Evolutionary conservation across 2,888 invertebrate species (phyloP).

Genomic region (Cheilosia vulpina): DNA sequence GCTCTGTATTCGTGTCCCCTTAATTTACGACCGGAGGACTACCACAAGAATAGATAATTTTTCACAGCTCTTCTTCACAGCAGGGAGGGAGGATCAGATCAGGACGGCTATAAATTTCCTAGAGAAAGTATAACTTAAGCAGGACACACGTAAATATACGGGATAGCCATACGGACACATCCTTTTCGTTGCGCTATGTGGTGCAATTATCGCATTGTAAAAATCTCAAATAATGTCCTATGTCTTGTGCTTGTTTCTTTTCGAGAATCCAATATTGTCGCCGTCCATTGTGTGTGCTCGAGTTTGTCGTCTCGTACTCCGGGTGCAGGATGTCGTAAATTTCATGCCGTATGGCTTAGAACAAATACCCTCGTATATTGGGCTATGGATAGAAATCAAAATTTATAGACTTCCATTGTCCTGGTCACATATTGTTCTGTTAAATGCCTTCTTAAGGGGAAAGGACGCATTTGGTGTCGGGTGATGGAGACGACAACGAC

Average conservation of each 20-base stretch:
- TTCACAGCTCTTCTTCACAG: conserved; percentile 46
- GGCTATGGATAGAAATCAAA: conserved; percentile 60
- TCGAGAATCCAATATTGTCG: conserved; percentile 62
- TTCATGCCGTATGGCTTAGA: conserved; percentile 46
- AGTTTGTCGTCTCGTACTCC: conserved; percentile 63
- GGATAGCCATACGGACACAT: conserved; percentile 51
- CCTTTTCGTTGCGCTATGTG: conserved; percentile 66
- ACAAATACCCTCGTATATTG: conserved; percentile 47
- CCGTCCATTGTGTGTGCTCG: conserved; percentile 53
- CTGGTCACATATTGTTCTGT: conserved; percentile 64
- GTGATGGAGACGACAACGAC: conserved; percentile 57
- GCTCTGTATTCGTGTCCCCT: conserved; percentile 17
- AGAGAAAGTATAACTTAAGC: conserved; percentile 54
- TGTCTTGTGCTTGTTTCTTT: conserved; percentile 51
- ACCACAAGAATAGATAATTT: conserved; percentile 72
- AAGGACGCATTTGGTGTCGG: conserved; percentile 27
- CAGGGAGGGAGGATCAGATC: conserved; percentile 1
- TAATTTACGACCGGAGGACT: conserved; percentile 62
- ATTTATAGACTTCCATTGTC: conserved; percentile 71
- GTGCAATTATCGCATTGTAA: conserved; percentile 74
- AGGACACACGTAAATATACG: conserved; percentile 38
- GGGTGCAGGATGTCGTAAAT: conserved; percentile 73
- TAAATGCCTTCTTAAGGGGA: conserved; percentile 66
- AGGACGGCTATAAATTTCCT: conserved; percentile 58
- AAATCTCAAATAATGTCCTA: conserved; percentile 69